Conservation (phyloP, 2,113 vertebrate species). For the Pterocles gutturalis region DNA sequence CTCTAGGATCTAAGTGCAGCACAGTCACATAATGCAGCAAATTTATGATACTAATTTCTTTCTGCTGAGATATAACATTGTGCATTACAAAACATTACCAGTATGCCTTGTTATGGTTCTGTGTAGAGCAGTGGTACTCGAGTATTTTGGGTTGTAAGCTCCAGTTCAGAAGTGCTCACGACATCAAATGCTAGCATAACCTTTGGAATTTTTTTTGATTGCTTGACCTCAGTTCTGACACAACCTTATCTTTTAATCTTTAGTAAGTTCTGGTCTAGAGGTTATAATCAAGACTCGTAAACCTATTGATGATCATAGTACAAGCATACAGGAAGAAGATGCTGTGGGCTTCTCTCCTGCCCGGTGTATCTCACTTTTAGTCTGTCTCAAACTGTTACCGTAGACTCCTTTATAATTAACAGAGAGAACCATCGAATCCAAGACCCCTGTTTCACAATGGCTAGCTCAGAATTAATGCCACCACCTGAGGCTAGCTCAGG, state of each 20-base stretch:
- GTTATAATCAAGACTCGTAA: background rate
- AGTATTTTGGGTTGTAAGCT: background rate
- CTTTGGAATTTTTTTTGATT: background rate
- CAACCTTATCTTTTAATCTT: background rate
- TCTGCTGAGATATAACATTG: background rate
- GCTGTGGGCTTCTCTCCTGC: background rate
- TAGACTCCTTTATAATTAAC: background rate
- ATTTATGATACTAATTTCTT: background rate
- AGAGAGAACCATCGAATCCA: background rate
- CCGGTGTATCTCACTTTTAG: background rate
- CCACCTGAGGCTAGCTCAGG: background rate
- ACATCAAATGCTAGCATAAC: background rate
- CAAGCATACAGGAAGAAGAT: background rate
- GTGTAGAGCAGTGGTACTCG: background rate
- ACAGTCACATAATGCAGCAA: background rate
- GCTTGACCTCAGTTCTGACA: background rate
- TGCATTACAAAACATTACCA: background rate
- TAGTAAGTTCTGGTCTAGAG: background rate
- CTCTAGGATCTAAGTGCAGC: background rate
- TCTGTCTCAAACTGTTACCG: background rate
- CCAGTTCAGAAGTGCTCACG: background rate
- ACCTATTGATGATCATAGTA: background rate
- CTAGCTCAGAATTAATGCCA: background rate
- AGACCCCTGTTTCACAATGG: background rate
- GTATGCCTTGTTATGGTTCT: background rate